Percentiles rank a stretch among this genome's conserved stretches.
These are phyloP conservation scores for Nesogale talazaci DNA, from an alignment of 2,113 vertebrate species.

Conservation along the genomic window DNA sequence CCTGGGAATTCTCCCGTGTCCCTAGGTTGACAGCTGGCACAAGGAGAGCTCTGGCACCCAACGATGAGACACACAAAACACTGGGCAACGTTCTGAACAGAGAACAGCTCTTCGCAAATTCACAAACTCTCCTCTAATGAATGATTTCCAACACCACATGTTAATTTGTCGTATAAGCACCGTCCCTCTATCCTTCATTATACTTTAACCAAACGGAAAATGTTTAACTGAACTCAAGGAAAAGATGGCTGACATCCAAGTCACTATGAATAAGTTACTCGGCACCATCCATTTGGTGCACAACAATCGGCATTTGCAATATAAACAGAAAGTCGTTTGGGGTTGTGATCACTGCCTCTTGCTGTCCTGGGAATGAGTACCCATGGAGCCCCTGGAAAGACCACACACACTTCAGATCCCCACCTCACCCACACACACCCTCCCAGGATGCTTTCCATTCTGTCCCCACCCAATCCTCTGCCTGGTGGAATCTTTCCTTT, in stretches of 20 bases:
- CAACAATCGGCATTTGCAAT: fast-evolving
- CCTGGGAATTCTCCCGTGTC: background rate
- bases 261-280: background rate
- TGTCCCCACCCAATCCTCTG: background rate
- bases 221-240: background rate
- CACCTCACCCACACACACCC: too few relatives aligned
- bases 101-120: background rate
- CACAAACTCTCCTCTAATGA: background rate
- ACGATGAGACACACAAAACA: background rate
- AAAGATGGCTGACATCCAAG: background rate
- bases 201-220: background rate
- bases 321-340: background rate
- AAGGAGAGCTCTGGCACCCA: background rate
- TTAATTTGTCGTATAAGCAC: background rate
- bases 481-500: background rate
- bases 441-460: background rate
- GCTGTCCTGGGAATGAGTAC: background rate
- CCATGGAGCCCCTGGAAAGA: background rate
- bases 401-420: background rate
- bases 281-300: background rate
- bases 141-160: background rate
- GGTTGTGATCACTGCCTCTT: background rate
- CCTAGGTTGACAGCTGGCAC: background rate
- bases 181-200: background rate
- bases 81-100: fast-evolving